Conservation (phyloP, 2,113 vertebrate genomes). For the Charadrius vociferus region DNA sequence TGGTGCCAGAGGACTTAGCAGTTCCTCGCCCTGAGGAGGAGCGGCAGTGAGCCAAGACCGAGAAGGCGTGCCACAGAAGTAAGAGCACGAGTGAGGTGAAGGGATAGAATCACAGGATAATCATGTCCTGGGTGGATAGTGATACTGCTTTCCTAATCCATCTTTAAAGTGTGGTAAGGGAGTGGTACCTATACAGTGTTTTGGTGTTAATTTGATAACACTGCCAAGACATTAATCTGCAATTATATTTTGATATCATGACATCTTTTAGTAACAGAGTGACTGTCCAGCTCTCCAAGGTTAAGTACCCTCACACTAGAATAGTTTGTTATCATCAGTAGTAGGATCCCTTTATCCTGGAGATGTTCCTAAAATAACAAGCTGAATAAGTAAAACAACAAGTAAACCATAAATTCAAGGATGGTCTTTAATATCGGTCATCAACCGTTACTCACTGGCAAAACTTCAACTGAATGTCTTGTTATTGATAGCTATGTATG, state of each 20-base stretch:
- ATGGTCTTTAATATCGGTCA: background rate
- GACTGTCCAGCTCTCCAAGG: background rate
- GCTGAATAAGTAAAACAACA: background rate
- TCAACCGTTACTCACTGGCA: background rate
- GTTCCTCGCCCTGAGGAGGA: background rate
- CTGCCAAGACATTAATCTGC: background rate
- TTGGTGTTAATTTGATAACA: background rate
- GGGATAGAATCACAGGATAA: background rate
- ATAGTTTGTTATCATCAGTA: background rate
- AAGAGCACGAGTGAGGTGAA: background rate
- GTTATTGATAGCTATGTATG: background rate
- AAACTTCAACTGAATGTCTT: background rate
- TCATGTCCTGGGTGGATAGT: background rate
- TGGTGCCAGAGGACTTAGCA: background rate
- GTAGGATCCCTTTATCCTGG: background rate
- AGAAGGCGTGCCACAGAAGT: background rate
- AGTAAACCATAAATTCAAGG: background rate
- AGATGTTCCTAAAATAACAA: background rate
- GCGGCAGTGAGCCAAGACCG: background rate
- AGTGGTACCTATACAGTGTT: background rate
- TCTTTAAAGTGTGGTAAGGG: background rate
- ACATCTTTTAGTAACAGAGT: background rate
- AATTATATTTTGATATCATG: slow-evolving; percentile 1
- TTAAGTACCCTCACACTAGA: background rate
- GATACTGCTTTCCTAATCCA: background rate